Evolutionary conservation across 2,113 vertebrate genomes (phyloP), one percentile per base, ranked within the genome.

Genomic region (Syngnathus typhle): DNA sequence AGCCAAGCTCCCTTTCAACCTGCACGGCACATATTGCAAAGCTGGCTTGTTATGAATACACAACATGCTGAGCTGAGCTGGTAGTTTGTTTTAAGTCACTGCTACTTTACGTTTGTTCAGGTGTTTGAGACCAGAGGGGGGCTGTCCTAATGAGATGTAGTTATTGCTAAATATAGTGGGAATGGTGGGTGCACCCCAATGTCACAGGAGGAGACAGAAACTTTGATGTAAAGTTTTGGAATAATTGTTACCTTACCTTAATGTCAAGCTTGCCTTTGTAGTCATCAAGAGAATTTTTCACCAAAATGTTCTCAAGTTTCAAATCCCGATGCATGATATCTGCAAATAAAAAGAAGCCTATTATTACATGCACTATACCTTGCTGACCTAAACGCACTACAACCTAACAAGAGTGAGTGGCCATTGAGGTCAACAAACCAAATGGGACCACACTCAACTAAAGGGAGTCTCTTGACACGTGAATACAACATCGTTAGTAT

Each of bases 281-380:
- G 78, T 84, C 74, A 23, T 84, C 79, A 52, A 87, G 89, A 85
- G 79, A 86, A 83, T 91, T 93, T 90, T 95, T 95, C 87, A 95
- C 90, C 72, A 94, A 91, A 90, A 96, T 94, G 85, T 95, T 96
- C 85, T 95, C 94, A 85, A 94, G 85, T 86, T 98, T 96, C 78
- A 96, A 90, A 88, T 94, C 92, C 71, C 93, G 87, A 60, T 88
- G 91, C 76, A 93, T 87, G 80, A 93, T 94, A 87, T 92, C 94
- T 96, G 87, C 55, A 7, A 85, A 90, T 85, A 39, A 70, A 10
- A 65, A 27, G 15, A 65, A n/a, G 49, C 60, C 43, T 23, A 38
- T 10, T 5, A 63, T 67, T n/a, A 62, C n/a, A n/a, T 23, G 51
- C 51, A 23, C 15, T 13, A 10, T 44, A 44, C 12, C 43, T 10